Conservation (phyloP, 2,113 vertebrate genomes). For the Cheilinus undulatus region DNA sequence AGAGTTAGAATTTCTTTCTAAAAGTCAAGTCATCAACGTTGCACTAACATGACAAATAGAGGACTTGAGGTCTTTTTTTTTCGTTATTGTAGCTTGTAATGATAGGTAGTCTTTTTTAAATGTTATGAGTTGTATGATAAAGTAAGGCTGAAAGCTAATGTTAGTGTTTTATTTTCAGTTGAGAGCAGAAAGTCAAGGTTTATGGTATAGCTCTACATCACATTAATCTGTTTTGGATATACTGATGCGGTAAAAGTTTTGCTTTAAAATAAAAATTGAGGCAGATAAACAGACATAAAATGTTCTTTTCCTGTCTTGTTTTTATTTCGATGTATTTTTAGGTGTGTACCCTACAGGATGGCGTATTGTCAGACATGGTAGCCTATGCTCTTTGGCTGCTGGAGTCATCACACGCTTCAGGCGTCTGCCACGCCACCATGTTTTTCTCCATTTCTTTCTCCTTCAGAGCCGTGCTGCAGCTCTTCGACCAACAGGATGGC, state of each 20-base stretch:
- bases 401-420: conserved; percentile 96
- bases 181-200: no score
- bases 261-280: background rate
- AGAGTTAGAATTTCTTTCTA: no score
- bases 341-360: conserved; percentile 93
- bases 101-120: no score
- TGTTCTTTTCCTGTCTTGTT: background rate
- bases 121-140: no score
- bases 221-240: no score
- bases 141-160: no score
- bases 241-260: background rate
- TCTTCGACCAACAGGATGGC: conserved; percentile 95
- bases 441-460: conserved; percentile 98
- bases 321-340: conserved; percentile 63
- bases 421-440: conserved; percentile 98
- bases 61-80: no score
- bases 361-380: conserved; percentile 91
- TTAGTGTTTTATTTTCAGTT: no score
- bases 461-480: conserved; percentile 92
- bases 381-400: conserved; percentile 95
- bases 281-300: background rate
- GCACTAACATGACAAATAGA: no score
- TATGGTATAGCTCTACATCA: no score
- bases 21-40: no score
- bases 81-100: no score